Conservation (phyloP, 1,140 invertebrate species). For the Goniozus legneri region DNA sequence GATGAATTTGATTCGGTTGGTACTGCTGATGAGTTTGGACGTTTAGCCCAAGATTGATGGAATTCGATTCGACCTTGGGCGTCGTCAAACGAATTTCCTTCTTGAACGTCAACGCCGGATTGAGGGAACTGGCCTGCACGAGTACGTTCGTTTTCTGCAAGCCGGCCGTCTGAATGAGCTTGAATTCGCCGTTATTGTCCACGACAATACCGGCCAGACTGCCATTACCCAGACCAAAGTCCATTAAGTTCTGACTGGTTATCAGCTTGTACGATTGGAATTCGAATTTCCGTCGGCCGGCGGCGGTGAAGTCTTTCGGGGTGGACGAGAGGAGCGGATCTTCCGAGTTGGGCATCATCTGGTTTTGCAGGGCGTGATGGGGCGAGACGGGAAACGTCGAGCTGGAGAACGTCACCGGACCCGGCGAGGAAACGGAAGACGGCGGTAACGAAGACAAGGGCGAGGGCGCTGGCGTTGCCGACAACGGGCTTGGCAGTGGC, state of each 20-base stretch:
- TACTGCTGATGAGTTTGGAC: conserved; percentile 31
- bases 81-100: conserved; percentile 44
- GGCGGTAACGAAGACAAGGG: conserved; percentile 57
- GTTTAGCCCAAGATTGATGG: conserved; percentile 27
- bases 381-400: conserved; percentile 54
- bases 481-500: conserved; percentile 61
- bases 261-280: conserved; percentile 62
- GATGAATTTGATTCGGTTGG: conserved; percentile 1
- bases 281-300: conserved; percentile 60
- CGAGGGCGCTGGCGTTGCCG: conserved; percentile 61
- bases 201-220: conserved; percentile 62
- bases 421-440: conserved; percentile 57
- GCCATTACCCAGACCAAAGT: conserved; percentile 55
- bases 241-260: conserved; percentile 61
- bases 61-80: conserved; percentile 39
- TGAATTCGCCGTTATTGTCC: conserved; percentile 64
- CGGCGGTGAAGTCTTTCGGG: conserved; percentile 71
- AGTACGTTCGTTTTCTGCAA: conserved; percentile 54
- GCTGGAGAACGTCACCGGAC: conserved; percentile 51
- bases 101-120: conserved; percentile 45
- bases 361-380: conserved; percentile 61
- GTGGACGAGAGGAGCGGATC: conserved; percentile 78
- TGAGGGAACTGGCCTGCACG: conserved; percentile 45
- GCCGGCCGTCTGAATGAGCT: conserved; percentile 59
- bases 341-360: conserved; percentile 82